phyloP scores from a whole-genome alignment of 2,797 vertebrate genomes.

The Podargus strigoides region DNA sequence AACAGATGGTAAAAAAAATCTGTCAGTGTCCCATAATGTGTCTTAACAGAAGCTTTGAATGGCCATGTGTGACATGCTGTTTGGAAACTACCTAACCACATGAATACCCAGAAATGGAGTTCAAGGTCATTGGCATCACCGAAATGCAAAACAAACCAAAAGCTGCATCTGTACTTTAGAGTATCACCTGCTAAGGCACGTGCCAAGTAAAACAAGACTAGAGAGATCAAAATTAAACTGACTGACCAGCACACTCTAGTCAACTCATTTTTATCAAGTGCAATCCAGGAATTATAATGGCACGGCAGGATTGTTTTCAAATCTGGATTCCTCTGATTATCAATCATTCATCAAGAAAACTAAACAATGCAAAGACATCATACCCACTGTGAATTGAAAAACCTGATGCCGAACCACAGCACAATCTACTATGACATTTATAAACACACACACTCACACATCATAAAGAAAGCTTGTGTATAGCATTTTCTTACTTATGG shows the following conservation, averaged over 20 bases:
- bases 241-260: neutral
- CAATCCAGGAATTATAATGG: neutral
- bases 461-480: neutral
- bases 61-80: no score
- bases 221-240: neutral
- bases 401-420: neutral
- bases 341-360: neutral
- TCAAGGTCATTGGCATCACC: neutral
- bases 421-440: neutral
- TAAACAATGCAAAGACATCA: neutral
- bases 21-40: neutral
- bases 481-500: neutral
- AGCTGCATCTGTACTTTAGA: neutral
- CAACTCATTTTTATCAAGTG: neutral
- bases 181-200: neutral
- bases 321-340: neutral
- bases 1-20: neutral
- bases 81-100: neutral
- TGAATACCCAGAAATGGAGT: neutral
- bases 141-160: neutral
- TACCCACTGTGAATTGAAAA: neutral
- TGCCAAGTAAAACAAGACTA: neutral
- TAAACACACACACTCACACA: no score
- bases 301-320: neutral
- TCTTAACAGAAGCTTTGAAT: neutral